Conservation (phyloP, 2,888 invertebrate species). For the Ptilodon capucinus region DNA sequence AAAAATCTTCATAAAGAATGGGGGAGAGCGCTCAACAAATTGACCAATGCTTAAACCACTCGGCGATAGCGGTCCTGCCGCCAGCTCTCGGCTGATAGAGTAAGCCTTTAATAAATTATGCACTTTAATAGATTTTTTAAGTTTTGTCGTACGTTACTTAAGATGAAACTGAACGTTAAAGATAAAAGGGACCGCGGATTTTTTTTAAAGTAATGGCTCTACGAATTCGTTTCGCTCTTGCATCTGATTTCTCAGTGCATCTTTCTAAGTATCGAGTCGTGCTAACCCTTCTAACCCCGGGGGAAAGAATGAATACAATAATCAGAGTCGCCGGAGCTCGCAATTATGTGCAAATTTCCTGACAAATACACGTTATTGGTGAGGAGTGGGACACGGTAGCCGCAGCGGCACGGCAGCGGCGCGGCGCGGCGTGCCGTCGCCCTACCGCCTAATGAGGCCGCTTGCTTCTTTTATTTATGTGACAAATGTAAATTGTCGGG, state of each 20-base stretch:
- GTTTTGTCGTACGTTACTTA: slow-evolving; percentile 44
- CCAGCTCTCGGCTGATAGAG: slow-evolving; percentile 49
- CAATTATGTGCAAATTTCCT: slow-evolving; percentile 64
- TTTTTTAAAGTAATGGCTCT: slow-evolving; percentile 40
- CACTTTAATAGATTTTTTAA: slow-evolving; percentile 58
- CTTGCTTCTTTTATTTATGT: slow-evolving; percentile 76
- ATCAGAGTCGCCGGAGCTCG: slow-evolving; percentile 45
- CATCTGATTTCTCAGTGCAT: slow-evolving; percentile 36
- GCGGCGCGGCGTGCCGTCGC: slow-evolving; percentile 36
- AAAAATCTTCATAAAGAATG: slow-evolving; percentile 69
- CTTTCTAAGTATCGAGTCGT: slow-evolving; percentile 46
- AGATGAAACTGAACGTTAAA: slow-evolving; percentile 33
- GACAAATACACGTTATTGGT: slow-evolving; percentile 64
- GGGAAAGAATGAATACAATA: slow-evolving; percentile 56
- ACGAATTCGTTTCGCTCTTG: slow-evolving; percentile 30
- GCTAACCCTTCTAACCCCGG: slow-evolving; percentile 55
- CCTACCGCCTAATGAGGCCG: slow-evolving; percentile 68
- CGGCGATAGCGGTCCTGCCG: slow-evolving; percentile 52
- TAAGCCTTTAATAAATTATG: slow-evolving; percentile 64
- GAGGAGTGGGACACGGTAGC: slow-evolving; percentile 50
- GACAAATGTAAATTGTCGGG: slow-evolving; percentile 73
- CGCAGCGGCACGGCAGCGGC: slow-evolving; percentile 20
- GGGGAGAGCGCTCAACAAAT: slow-evolving; percentile 60
- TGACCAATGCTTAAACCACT: slow-evolving; percentile 60
- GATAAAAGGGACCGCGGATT: slow-evolving; percentile 41